Percentiles rank a stretch among this genome's conserved stretches.
phyloP scores from a whole-genome alignment of 1,140 invertebrate genomes.

The Phymastichus coffea region DNA sequence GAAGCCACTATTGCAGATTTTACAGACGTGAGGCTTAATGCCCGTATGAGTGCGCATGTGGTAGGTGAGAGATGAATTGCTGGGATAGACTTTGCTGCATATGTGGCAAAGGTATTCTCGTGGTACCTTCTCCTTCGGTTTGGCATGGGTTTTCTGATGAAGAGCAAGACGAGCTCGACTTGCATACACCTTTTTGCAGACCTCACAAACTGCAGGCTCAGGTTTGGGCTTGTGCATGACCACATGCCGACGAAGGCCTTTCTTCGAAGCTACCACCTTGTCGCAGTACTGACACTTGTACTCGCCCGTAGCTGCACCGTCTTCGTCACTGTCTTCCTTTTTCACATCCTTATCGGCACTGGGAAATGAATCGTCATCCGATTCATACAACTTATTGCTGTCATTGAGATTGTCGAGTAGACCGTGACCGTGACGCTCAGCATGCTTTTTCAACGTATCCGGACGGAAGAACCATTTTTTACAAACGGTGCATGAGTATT shows the following conservation, averaged over 20 bases:
- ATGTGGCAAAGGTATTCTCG: conserved; percentile 55
- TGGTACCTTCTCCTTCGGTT: conserved; percentile 52
- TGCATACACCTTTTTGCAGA: conserved; percentile 53
- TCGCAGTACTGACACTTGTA: conserved; percentile 52
- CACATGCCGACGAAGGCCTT: conserved; percentile 51
- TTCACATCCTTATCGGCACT: conserved; percentile 33
- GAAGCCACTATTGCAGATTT: conserved; percentile 55
- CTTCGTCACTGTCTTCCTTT: conserved; percentile 46
- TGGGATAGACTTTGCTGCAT: conserved; percentile 56
- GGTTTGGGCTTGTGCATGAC: conserved; percentile 54
- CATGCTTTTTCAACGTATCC: conserved; percentile 53
- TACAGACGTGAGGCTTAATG: conserved; percentile 54
- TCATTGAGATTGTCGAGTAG: conserved; percentile 47
- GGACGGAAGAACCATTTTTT: conserved; percentile 55
- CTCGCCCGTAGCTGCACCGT: conserved; percentile 43
- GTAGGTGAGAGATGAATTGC: conserved; percentile 54
- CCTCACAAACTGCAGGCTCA: conserved; percentile 51
- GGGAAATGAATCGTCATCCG: conserved; percentile 40
- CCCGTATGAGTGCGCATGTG: conserved; percentile 57
- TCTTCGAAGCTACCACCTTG: conserved; percentile 52
- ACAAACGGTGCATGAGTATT: conserved; percentile 54
- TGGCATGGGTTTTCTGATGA: conserved; percentile 52
- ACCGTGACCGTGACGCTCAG: conserved; percentile 48
- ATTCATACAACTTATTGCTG: conserved; percentile 46
- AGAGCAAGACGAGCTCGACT: conserved; percentile 51